Evolutionary conservation across 2,797 vertebrate species (phyloP).

Genomic region (Brachyrhaphis roseni): DNA sequence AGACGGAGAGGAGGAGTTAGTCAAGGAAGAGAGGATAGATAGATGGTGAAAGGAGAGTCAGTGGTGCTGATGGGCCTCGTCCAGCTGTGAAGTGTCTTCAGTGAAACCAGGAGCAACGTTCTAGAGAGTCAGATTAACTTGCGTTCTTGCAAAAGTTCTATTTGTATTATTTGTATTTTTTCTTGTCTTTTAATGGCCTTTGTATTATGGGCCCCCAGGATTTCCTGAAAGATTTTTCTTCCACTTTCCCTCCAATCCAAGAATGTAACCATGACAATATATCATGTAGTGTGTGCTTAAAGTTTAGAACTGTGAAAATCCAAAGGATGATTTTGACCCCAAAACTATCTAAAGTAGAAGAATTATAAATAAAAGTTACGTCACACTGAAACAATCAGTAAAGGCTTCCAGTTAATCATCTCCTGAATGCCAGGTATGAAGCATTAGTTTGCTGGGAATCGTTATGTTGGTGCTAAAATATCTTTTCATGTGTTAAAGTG

Average conservation of each 20-base stretch:
- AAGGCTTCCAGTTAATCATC: background rate
- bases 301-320: background rate
- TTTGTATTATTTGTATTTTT: background rate
- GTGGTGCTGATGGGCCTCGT: slow-evolving; percentile 65
- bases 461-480: background rate
- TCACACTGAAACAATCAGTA: background rate
- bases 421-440: background rate
- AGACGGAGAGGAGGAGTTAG: slow-evolving; percentile 52
- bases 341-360: background rate
- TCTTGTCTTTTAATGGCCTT: background rate
- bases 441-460: background rate
- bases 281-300: background rate
- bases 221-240: background rate
- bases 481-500: background rate
- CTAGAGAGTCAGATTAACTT: slow-evolving; percentile 13
- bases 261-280: background rate
- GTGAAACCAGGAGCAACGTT: slow-evolving; percentile 26
- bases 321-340: background rate
- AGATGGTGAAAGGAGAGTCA: slow-evolving; percentile 34
- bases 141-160: slow-evolving; percentile 20
- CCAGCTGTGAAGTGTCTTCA: slow-evolving; percentile 66
- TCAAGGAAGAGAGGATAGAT: slow-evolving; percentile 58
- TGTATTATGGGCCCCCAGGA: background rate
- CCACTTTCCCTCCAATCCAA: background rate
- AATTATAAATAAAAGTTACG: background rate